Conservation (phyloP, 1,140 invertebrate species). For the Atta colombica region DNA sequence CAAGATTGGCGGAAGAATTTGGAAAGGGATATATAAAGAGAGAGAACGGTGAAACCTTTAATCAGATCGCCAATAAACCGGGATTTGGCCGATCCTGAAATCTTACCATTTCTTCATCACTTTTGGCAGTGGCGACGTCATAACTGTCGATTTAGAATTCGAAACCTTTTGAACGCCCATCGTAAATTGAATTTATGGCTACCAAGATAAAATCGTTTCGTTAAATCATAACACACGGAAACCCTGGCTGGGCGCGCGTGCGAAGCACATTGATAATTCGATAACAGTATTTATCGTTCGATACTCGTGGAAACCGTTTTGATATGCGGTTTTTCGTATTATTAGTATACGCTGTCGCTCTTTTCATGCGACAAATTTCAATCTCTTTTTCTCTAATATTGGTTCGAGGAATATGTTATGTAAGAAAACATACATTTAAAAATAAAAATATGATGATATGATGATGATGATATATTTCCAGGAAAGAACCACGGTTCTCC, state of each 20-base stretch:
- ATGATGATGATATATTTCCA: not conserved
- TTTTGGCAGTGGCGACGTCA: constrained; percentile 40
- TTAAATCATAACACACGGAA: constrained; percentile 49
- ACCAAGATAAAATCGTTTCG: constrained; percentile 62
- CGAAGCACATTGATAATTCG: constrained; percentile 53
- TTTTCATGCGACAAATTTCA: not conserved
- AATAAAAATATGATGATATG: not conserved
- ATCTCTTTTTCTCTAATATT: not conserved
- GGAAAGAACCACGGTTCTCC: not conserved
- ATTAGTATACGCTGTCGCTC: not conserved
- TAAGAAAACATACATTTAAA: not conserved
- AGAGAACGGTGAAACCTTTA: not conserved
- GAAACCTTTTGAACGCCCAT: constrained; percentile 52
- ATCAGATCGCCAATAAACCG: not conserved
- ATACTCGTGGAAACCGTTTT: constrained; percentile 5
- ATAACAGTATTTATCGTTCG: constrained; percentile 35
- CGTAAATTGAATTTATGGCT: constrained; percentile 70
- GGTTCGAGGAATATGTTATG: not conserved
- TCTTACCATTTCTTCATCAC: constrained; percentile 6
- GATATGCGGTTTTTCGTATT: not conserved
- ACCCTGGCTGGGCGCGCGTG: not conserved
- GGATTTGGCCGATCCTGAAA: not conserved
- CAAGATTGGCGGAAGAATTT: not conserved
- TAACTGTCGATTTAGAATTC: constrained; percentile 66
- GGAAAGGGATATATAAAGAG: not conserved